These are phyloP conservation scores for Erebia aethiops DNA, from an alignment of 2,888 invertebrate species.

Conservation along the genomic window DNA sequence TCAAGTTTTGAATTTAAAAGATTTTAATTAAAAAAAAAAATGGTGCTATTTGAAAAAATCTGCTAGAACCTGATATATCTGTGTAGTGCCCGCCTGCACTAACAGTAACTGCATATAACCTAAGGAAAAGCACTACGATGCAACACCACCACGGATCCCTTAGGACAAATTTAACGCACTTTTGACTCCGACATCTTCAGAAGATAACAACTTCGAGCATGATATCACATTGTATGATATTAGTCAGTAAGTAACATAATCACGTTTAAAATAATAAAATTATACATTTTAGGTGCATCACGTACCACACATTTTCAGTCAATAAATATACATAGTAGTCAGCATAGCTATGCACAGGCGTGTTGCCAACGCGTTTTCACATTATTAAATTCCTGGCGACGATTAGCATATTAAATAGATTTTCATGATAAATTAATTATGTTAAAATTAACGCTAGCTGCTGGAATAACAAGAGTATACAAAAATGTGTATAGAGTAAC, in stretches of 20 bases:
- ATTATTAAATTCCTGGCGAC: slow-evolving; percentile 42
- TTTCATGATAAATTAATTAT: slow-evolving; percentile 40
- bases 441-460: slow-evolving; percentile 30
- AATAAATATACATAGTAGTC: slow-evolving; percentile 18
- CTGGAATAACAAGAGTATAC: slow-evolving; percentile 18
- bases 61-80: background rate
- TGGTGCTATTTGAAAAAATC: background rate
- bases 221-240: background rate
- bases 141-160: background rate
- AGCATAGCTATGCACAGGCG: slow-evolving; percentile 27
- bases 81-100: background rate
- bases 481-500: background rate
- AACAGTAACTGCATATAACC: too few species aligned
- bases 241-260: background rate
- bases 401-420: slow-evolving; percentile 41
- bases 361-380: slow-evolving; percentile 36
- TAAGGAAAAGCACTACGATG: background rate
- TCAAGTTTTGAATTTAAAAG: background rate
- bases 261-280: background rate
- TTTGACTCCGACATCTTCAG: background rate
- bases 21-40: background rate
- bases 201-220: background rate
- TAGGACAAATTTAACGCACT: background rate
- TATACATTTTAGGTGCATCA: slow-evolving; percentile 1
- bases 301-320: slow-evolving; percentile 10